Percentiles rank a stretch among this genome's conserved stretches.
Evolutionary conservation across 1,140 invertebrate genomes (phyloP).

Genomic region (Drosophila willistoni): DNA sequence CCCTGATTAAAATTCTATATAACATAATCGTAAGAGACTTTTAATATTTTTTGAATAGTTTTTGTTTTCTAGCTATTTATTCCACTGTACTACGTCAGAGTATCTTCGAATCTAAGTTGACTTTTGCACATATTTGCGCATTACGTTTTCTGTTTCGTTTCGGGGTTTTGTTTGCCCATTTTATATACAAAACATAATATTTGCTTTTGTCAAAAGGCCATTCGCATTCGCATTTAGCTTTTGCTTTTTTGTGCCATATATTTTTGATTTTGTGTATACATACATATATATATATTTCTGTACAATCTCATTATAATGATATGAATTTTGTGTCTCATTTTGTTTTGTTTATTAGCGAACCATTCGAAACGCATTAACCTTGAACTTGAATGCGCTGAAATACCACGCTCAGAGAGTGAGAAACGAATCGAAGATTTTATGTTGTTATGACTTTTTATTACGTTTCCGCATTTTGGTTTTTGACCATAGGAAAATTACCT

Average conservation of each 20-base stretch:
- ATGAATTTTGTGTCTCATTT: neutral
- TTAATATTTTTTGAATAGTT: too few species aligned
- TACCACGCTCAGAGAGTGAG: neutral
- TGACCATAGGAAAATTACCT: constrained; percentile 5
- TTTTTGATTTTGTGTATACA: constrained; percentile 11
- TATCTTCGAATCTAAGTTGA: constrained; percentile 31
- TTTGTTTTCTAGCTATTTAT: neutral
- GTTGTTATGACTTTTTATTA: constrained; percentile 15
- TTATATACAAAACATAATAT: constrained; percentile 42
- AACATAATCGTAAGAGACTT: too few species aligned
- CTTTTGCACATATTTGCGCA: constrained; percentile 61
- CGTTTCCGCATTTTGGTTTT: constrained; percentile 13
- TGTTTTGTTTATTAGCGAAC: constrained; percentile 20
- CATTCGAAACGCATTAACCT: constrained; percentile 36
- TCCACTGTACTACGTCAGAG: constrained; percentile 20
- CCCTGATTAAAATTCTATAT: too few species aligned
- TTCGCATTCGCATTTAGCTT: constrained; percentile 76
- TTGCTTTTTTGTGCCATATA: constrained; percentile 43
- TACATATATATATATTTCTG: neutral
- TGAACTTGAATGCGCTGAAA: constrained; percentile 45
- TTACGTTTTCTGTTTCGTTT: constrained; percentile 47
- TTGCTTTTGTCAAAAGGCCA: constrained; percentile 72
- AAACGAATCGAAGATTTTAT: constrained; percentile 23
- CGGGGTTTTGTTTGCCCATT: constrained; percentile 48
- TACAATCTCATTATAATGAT: constrained; percentile 14